A percentile compares a stretch with the other conserved stretches of the same genome.
phyloP scores from a whole-genome alignment of 2,797 vertebrate species.

The Fratercula arctica region DNA sequence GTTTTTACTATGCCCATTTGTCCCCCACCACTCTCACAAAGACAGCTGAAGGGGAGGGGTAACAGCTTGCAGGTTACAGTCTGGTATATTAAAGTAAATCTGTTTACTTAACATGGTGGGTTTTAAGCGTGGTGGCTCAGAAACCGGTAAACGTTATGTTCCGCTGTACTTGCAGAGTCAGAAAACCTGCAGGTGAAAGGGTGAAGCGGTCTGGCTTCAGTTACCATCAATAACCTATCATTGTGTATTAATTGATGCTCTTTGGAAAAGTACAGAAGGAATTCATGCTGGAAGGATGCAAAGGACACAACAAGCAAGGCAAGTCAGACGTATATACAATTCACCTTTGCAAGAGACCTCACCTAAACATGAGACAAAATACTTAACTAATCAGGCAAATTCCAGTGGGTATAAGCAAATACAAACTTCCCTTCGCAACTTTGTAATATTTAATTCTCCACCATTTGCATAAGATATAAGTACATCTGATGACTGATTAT shows the following conservation, averaged over 20 bases:
- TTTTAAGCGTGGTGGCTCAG: background rate
- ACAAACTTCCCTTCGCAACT: background rate
- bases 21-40: background rate
- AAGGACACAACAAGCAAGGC: background rate
- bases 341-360: background rate
- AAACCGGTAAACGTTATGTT: background rate
- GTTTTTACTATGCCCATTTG: background rate
- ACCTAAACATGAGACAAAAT: background rate
- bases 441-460: background rate
- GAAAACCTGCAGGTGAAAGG: background rate
- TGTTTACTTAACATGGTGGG: background rate
- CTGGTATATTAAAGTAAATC: background rate
- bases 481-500: background rate
- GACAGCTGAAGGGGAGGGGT: background rate
- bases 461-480: background rate
- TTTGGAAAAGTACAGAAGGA: background rate
- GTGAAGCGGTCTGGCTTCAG: background rate
- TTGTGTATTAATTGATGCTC: background rate
- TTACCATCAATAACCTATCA: background rate
- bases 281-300: background rate
- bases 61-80: background rate
- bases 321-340: background rate
- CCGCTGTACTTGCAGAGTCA: background rate
- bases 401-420: background rate
- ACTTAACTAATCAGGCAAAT: background rate